Base-by-base conservation (phyloP, 2,113 vertebrate species). In the Micromys minutus region DNA sequence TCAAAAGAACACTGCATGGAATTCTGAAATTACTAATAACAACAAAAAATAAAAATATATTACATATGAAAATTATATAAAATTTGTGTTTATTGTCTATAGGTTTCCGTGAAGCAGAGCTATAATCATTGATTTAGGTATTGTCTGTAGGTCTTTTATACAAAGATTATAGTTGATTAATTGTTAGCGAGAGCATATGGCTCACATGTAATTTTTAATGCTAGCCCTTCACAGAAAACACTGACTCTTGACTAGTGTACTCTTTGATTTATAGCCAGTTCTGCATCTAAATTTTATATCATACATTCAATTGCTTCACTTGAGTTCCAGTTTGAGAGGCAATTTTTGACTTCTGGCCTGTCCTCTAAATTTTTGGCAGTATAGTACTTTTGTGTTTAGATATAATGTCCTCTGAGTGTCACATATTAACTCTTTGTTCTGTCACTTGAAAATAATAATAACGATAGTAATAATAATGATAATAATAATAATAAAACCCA, bases 91-190 rank as follows among this genome's bases (percentile, higher is more conserved):
- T 55, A 91, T 13, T 79, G 2, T 50, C 24, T 77, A 77, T 91
- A 83, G 69, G 87, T 69, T 59, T 39, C 59, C n/a, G 59, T 29
- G n/a, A 59, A 83, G 29, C 36, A 39, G 7, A 29, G n/a, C 80
- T 94, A 95, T 77, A 79, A 22, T 50, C 31, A 45, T 79, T 93
- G 29, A 50, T 90, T 94, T 95, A 91, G 36, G 9, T 57, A 50
- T 86, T 89, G 39, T 12, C 65, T 95, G 0, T n/a, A 21, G 39
- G 15, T 75, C 65, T 69, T 85, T 85, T n/a, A 36, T 36, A 36
- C 8, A 47, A 65, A 47, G 67, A 86, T 50, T 50, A 24, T 21
- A 86, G 84, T 85, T 92, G 59, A n/a, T 76, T 77, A 45, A 17
- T 47, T 94, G 26, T 22, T 61, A 39, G 69, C 12, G 8, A 87